These are phyloP conservation scores for Pygmarrhopalites habei DNA, from an alignment of 1,140 invertebrate species.

Conservation along the genomic window DNA sequence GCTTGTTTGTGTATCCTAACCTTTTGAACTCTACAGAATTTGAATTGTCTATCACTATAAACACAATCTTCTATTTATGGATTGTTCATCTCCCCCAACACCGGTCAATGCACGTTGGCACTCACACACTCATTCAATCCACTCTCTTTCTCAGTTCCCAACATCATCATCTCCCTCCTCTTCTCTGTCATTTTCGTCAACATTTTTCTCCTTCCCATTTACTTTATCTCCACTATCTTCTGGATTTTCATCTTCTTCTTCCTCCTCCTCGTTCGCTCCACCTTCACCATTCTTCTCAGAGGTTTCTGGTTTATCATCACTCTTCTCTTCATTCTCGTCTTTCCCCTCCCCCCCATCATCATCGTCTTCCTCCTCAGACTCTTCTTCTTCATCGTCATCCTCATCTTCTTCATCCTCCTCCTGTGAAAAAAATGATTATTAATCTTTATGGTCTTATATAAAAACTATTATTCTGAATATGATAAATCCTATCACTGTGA, in stretches of 20 bases:
- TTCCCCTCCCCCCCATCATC: background rate
- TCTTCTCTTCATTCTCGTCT: background rate
- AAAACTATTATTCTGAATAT: too few relatives aligned
- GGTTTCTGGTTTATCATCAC: background rate
- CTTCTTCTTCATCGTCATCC: too few relatives aligned
- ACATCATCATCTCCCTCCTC: slow-evolving; percentile 1
- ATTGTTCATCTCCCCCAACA: slow-evolving; percentile 15
- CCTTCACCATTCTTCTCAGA: background rate
- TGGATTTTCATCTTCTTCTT: slow-evolving; percentile 2
- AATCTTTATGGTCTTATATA: too few relatives aligned
- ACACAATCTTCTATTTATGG: slow-evolving; percentile 29
- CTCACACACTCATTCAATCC: slow-evolving; percentile 9
- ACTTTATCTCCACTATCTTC: slow-evolving; percentile 16
- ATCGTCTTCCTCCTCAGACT: background rate
- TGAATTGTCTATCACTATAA: too few relatives aligned
- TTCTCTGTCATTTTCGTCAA: background rate
- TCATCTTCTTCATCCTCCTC: too few relatives aligned
- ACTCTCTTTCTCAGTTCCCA: background rate
- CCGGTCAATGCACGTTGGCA: too few relatives aligned
- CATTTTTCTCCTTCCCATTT: background rate
- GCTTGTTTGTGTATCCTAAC: slow-evolving; percentile 11
- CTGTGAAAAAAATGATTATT: too few relatives aligned
- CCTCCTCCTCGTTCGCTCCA: background rate
- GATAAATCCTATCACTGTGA: too few relatives aligned
- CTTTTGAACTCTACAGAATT: slow-evolving; percentile 32